phyloP scores from a whole-genome alignment of 2,797 vertebrate species.

The Rhadinocentrus ornatus region DNA sequence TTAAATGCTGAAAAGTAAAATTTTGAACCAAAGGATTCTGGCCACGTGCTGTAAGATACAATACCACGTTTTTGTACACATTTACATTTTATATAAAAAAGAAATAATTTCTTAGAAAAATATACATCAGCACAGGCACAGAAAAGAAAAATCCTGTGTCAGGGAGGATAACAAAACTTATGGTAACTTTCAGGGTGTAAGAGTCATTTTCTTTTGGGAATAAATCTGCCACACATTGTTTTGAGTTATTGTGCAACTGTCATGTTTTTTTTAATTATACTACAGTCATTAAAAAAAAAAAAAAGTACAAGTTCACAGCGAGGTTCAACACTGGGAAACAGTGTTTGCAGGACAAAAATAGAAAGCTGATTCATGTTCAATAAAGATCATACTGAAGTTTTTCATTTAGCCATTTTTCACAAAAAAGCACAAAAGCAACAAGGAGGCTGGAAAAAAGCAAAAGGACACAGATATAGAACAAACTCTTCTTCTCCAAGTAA shows the following conservation, averaged over 20 bases:
- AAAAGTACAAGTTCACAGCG: conserved; percentile 25
- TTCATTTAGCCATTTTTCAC: conserved; percentile 28
- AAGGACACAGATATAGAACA: background rate
- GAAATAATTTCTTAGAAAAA: background rate
- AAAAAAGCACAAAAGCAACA: conserved; percentile 11
- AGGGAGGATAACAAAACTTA: background rate
- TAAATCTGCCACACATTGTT: background rate
- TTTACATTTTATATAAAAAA: background rate
- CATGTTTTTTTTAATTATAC: conserved; percentile 41
- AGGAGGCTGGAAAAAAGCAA: background rate
- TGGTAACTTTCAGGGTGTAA: background rate
- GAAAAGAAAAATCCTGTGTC: background rate
- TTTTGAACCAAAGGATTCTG: no score
- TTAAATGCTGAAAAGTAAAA: background rate
- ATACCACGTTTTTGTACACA: background rate
- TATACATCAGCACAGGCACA: background rate
- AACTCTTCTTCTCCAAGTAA: conserved; percentile 31
- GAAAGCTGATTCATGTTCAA: conserved; percentile 34
- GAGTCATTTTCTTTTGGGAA: background rate
- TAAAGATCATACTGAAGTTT: conserved; percentile 23
- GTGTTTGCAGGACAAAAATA: conserved; percentile 1
- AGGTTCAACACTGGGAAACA: conserved; percentile 37
- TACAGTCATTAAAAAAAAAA: conserved; percentile 14
- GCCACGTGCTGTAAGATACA: no score
- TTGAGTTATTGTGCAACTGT: background rate